These are phyloP conservation scores for Desmophyllum pertusum DNA, from an alignment of 92 coral and sea anemone genomes.

Conservation along the genomic window DNA sequence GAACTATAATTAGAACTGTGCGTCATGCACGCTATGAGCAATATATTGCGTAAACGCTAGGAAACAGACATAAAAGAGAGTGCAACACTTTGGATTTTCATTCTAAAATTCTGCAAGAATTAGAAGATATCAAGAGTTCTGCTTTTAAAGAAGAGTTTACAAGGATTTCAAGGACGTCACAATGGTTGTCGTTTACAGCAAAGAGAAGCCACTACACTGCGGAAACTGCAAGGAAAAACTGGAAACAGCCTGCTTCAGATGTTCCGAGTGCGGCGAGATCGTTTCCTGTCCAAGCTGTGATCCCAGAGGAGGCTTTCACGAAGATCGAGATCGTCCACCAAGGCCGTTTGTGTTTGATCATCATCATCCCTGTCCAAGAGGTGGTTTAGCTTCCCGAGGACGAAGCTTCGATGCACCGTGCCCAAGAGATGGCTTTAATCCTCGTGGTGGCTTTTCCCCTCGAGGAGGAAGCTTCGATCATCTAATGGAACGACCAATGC, in stretches of 20 bases:
- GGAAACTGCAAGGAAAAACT: slow-evolving; percentile 9
- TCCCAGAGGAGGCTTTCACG: slow-evolving; percentile 19
- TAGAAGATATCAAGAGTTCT: neutral
- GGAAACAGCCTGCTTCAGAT: slow-evolving; percentile 35
- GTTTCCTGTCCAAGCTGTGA: slow-evolving; percentile 16
- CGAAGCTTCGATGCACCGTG: no score
- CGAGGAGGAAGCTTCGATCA: slow-evolving; percentile 13
- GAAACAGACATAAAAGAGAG: neutral
- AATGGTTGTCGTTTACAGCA: slow-evolving; percentile 32
- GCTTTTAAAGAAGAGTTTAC: slow-evolving; percentile 12
- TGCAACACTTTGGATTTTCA: no score
- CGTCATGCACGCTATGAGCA: neutral
- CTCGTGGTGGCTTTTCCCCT: slow-evolving; percentile 1
- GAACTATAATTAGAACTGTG: slow-evolving; percentile 6
- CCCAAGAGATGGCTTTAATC: no score
- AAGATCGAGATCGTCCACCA: slow-evolving; percentile 8
- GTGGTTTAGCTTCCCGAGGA: slow-evolving; percentile 20
- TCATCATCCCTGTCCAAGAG: slow-evolving; percentile 24
- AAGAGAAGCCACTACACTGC: slow-evolving; percentile 25
- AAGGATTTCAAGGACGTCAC: neutral
- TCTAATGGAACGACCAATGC: no score
- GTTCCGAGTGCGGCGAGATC: slow-evolving; percentile 41
- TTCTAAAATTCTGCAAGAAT: neutral
- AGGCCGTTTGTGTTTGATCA: slow-evolving; percentile 10
- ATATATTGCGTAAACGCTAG: neutral